phyloP scores from a whole-genome alignment of 2,113 vertebrate species.

The western clawed frog (Xenopus tropicalis) region UCB_Xtro_10.0 CM004447.2:128509501-128510000 shows the following conservation, averaged over 20 bases:
- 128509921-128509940: no score
- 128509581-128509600: no score
- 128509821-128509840: conserved; percentile 25
- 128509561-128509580: no score
- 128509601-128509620: no score
- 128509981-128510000: no score
- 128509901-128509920: no score
- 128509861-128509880: conserved; percentile 15
- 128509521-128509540: no score
- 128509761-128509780: not conserved
- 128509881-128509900: conserved; percentile 1
- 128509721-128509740: not conserved
- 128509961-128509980: no score
- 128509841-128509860: conserved; percentile 16
- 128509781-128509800: conserved; percentile 22
- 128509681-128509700: not conserved
- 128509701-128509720: not conserved
- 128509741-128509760: conserved; percentile 23
- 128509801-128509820: conserved; percentile 14
- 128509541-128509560: no score
- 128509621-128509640: not conserved
- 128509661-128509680: not conserved
- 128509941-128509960: no score
- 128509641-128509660: not conserved
- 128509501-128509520: no score